Evolutionary conservation across 2,797 vertebrate species (phyloP).

Genomic region (Emys orbicularis): DNA sequence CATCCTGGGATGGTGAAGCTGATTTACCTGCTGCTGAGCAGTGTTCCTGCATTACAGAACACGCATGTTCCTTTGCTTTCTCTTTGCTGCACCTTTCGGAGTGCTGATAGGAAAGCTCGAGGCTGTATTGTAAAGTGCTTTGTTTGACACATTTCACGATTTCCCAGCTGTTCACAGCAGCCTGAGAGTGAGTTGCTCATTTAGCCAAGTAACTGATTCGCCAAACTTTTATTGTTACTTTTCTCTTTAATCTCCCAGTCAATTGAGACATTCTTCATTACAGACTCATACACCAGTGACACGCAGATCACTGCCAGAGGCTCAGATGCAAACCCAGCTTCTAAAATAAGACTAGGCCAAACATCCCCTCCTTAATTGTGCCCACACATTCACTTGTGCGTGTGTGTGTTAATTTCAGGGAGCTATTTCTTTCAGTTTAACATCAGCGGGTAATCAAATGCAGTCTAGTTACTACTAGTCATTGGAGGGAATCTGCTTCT

Average conservation of each 20-base stretch:
- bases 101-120: accelerated
- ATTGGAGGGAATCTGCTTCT: slow-evolving; percentile 58
- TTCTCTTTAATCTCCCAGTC: slow-evolving; percentile 41
- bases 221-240: slow-evolving; percentile 70
- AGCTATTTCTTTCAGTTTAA: slow-evolving; percentile 18
- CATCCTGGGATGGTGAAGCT: neutral
- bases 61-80: neutral
- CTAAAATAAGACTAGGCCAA: neutral
- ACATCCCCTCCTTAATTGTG: slow-evolving; percentile 5
- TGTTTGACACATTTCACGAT: accelerated
- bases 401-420: neutral
- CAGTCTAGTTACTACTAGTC: slow-evolving; percentile 60
- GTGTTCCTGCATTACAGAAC: neutral
- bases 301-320: neutral
- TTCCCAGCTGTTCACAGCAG: neutral
- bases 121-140: neutral
- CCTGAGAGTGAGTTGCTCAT: neutral
- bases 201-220: slow-evolving; percentile 42
- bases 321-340: neutral
- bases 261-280: neutral
- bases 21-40: neutral
- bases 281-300: neutral
- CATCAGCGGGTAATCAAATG: slow-evolving; percentile 14
- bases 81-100: neutral
- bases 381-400: neutral